Conservation (phyloP, 1,140 invertebrate genomes). For the Papilio machaon region DNA sequence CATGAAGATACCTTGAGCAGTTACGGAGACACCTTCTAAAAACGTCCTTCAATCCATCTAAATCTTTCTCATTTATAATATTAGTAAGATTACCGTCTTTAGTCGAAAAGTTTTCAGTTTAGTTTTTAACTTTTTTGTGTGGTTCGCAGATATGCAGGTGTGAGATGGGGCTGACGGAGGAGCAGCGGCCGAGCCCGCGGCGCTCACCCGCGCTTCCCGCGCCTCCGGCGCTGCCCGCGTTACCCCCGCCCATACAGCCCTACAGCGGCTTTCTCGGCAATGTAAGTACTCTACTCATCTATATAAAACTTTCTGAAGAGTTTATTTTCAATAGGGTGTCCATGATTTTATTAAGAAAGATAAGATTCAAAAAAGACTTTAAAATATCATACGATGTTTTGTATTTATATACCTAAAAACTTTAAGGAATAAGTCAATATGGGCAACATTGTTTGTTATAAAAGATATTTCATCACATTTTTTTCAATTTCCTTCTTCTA, state of each 20-base stretch:
- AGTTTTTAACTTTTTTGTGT: conserved; percentile 11
- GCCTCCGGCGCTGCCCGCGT: conserved; percentile 61
- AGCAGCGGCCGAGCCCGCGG: conserved; percentile 49
- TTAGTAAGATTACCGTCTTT: no score
- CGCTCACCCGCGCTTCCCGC: conserved; percentile 56
- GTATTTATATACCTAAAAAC: no score
- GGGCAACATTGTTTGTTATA: no score
- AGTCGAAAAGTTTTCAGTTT: background rate
- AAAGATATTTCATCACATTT: no score
- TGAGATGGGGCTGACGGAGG: conserved; percentile 69
- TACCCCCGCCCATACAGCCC: conserved; percentile 83
- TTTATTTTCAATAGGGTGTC: conserved; percentile 2
- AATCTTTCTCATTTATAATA: no score
- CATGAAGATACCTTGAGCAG: no score
- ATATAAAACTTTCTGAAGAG: background rate
- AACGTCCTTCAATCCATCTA: no score
- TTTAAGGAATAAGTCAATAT: no score
- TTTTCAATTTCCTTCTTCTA: no score
- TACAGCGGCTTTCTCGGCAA: conserved; percentile 83
- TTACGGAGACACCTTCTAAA: no score
- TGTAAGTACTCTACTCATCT: conserved; percentile 64
- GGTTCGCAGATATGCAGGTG: conserved; percentile 56
- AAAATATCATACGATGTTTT: no score
- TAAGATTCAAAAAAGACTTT: background rate
- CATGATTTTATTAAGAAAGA: conserved; percentile 1